Evolutionary conservation across 2,113 vertebrate species (phyloP).

Genomic region (Tenebrosternarchus preto): DNA sequence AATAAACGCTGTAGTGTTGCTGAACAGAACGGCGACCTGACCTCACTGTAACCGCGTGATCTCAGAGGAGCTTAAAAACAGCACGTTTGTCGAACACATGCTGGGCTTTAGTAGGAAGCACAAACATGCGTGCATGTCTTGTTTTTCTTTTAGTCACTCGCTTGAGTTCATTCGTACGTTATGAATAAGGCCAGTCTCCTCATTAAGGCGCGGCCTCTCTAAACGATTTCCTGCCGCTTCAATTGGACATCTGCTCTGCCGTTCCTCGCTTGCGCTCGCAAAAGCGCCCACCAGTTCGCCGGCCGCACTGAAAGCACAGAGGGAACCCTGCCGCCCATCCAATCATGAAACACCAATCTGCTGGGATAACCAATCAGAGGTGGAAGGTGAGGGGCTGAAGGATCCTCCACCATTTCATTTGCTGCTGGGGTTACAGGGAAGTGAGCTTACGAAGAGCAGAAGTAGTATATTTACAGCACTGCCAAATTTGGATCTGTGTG

Average conservation of each 20-base stretch:
- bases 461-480: too few relatives aligned
- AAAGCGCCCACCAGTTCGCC: too few relatives aligned
- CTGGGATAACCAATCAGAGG: too few relatives aligned
- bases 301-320: neutral
- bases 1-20: neutral
- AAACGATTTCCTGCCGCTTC: slow-evolving; percentile 40
- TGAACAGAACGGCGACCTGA: neutral
- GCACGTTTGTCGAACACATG: neutral
- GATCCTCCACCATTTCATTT: too few relatives aligned
- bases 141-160: slow-evolving; percentile 33
- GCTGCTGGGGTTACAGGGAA: too few relatives aligned
- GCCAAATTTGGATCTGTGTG: too few relatives aligned
- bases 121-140: neutral
- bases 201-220: slow-evolving; percentile 12
- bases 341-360: too few relatives aligned
- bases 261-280: slow-evolving; percentile 11
- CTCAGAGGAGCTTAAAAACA: neutral
- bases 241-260: slow-evolving; percentile 38
- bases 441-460: too few relatives aligned
- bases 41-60: neutral
- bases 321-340: too few relatives aligned
- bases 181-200: slow-evolving; percentile 28
- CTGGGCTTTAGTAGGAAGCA: neutral
- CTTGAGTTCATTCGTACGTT: slow-evolving; percentile 34
- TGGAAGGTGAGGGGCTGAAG: too few relatives aligned